These are phyloP conservation scores for Delia radicum DNA, from an alignment of 1,140 invertebrate species.

Conservation along the genomic window DNA sequence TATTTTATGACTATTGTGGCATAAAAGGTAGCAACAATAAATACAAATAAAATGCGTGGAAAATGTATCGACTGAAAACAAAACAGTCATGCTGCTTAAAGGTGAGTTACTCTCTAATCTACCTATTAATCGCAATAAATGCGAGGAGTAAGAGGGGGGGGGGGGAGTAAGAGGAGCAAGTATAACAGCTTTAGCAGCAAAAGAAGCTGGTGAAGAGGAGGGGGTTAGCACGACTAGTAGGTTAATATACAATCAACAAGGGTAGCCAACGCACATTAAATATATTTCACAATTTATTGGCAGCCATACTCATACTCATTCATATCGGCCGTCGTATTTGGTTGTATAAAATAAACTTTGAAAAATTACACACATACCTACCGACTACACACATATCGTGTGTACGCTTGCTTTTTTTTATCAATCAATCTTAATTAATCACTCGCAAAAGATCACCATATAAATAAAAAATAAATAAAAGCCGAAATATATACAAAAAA, in stretches of 20 bases:
- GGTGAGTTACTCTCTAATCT: conserved; percentile 20
- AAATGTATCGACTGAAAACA: background rate
- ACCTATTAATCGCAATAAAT: conserved; percentile 13
- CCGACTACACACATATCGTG: background rate
- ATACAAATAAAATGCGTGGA: background rate
- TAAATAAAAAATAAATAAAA: background rate
- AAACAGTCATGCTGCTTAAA: conserved; percentile 9
- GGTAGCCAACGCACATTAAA: conserved; percentile 20
- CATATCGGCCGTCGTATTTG: background rate
- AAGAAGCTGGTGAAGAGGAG: background rate
- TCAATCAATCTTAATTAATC: conserved; percentile 55
- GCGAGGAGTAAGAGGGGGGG: background rate
- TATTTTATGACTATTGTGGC: conserved; percentile 22
- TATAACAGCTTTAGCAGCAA: background rate
- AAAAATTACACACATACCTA: background rate
- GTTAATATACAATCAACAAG: background rate
- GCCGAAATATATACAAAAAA: too few species aligned
- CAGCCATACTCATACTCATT: background rate
- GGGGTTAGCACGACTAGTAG: background rate
- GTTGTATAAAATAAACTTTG: background rate
- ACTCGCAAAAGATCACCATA: conserved; percentile 37
- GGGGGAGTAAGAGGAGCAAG: background rate
- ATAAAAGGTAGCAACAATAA: background rate
- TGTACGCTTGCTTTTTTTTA: conserved; percentile 31
- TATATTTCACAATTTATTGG: conserved; percentile 18